These are phyloP conservation scores for Meta bourneti DNA, from an alignment of 2,888 invertebrate genomes.

Conservation along the genomic window DNA sequence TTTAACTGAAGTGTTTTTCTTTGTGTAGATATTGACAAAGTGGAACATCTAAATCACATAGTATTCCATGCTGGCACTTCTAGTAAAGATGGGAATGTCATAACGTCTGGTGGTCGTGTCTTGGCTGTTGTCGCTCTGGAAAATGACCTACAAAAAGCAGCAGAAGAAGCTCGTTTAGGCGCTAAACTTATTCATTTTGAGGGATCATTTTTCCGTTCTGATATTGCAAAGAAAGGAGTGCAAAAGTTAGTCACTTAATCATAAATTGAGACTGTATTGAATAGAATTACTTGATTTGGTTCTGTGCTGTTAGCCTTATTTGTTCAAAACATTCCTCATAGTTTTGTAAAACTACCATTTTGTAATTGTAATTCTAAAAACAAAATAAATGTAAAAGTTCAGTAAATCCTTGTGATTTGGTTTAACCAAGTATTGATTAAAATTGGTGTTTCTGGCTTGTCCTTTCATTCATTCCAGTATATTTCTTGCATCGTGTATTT, in stretches of 20 bases:
- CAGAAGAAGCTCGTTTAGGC: conserved; percentile 87
- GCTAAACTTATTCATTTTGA: conserved; percentile 89
- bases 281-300: too few relatives aligned
- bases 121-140: conserved; percentile 89
- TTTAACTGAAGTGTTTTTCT: conserved; percentile 81
- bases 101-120: conserved; percentile 95
- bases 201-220: conserved; percentile 91
- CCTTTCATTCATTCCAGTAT: too few relatives aligned
- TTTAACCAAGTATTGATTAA: too few relatives aligned
- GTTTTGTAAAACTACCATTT: too few relatives aligned
- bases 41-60: conserved; percentile 22
- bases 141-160: conserved; percentile 86
- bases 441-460: too few relatives aligned
- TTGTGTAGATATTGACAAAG: conserved; percentile 79
- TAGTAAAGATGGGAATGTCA: conserved; percentile 83
- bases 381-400: too few relatives aligned
- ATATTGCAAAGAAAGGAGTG: conserved; percentile 94
- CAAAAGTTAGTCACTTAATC: conserved; percentile 84
- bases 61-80: conserved; percentile 93
- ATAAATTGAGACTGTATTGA: background rate
- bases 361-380: too few relatives aligned
- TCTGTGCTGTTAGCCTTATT: too few relatives aligned
- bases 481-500: too few relatives aligned
- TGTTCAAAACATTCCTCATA: too few relatives aligned
- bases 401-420: too few relatives aligned